A percentile compares a stretch with the other conserved stretches of the same genome.
Conservation (phyloP, 2,113 vertebrate genomes). For the Urocitellus parryii region DNA sequence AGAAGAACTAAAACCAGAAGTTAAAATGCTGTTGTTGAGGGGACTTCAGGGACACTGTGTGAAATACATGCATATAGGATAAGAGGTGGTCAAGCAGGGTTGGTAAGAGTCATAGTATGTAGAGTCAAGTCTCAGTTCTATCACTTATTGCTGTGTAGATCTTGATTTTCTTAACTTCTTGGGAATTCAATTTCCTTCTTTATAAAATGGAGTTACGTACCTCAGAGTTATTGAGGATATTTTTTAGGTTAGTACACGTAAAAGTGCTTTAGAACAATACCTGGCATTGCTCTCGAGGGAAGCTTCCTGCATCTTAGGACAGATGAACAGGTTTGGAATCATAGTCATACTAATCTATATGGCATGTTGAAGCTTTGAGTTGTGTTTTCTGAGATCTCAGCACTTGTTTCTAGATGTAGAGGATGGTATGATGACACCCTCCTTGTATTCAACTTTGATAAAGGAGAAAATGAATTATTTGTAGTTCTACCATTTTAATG, state of each 20-base stretch:
- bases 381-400: neutral
- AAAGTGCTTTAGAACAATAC: neutral
- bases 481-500: neutral
- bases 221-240: neutral
- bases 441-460: neutral
- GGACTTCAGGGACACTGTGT: neutral
- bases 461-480: neutral
- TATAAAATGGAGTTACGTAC: neutral
- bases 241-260: neutral
- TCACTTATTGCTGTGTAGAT: neutral
- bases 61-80: neutral
- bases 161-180: conserved; percentile 8
- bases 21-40: neutral
- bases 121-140: neutral
- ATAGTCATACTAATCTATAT: neutral
- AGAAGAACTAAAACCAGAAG: conserved; percentile 1
- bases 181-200: conserved; percentile 3
- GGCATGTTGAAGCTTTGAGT: conserved; percentile 1
- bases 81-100: neutral
- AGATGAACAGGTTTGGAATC: neutral
- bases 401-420: neutral
- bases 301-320: neutral
- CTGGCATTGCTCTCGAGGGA: neutral
- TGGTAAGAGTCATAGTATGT: neutral
- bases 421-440: neutral